Evolutionary conservation across 2,888 invertebrate genomes (phyloP), one percentile per base, ranked within the genome.

Genomic region (Matsumyia berberina): DNA sequence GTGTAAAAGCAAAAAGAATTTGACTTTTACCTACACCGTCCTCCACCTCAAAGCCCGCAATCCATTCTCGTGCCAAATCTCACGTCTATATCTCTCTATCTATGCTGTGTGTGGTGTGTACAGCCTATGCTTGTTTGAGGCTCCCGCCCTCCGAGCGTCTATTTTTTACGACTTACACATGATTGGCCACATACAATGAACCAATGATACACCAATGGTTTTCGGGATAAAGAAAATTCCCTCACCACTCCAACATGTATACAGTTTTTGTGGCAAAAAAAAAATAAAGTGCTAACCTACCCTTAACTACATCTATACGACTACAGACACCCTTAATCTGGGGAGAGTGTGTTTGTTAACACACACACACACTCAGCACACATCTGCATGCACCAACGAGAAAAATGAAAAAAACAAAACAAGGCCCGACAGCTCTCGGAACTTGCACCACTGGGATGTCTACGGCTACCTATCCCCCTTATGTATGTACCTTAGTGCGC

Each of bases 131-230:
- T 29, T 73, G 53, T 12, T 12, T 24, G 29, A 9, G 5, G 2
- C 17, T 51, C 19, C 37, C 35, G 33, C 29, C 58, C 39, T 58
- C n/a, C n/a, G n/a, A 33, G 12, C 49, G 24, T 44, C 35, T 55
- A 46, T 60, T 70, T 81, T 73, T 70, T 64, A 58, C 78, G 64
- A 58, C 86, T 86, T 80, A 80, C 85, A 86, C 76, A 80, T 86
- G 86, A 86, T 86, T 86, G 86, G 86, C 66, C 72, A 70, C 35
- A 67, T 73, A 86, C 85, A 86, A 85, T 86, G 77, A 80, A 69
- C 86, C 86, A 86, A 86, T 86, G 73, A 73, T 19, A 80, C 19
- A 80, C 51, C 24, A 39, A 72, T 44, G 53, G 53, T 42, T 39
- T 39, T 73, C 53, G 33, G 53, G 35, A 70, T 53, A 53, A 55